Percentiles rank a stretch among this genome's conserved stretches.
Conservation (phyloP, 2,113 vertebrate genomes). For the Ceyx margarethae region DNA sequence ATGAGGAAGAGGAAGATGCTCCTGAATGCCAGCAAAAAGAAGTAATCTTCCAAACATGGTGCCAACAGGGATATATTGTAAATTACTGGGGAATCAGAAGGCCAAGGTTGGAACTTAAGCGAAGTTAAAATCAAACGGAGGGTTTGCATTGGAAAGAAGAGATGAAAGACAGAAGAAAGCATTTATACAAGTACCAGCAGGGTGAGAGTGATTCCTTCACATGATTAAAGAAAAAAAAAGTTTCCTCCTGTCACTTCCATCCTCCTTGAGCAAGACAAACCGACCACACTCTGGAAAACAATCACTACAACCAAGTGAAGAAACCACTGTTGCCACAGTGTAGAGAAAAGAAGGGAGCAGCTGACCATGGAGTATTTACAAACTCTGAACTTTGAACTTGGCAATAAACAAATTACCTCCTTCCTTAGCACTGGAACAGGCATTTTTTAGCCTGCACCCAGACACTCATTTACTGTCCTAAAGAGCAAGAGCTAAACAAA, state of each 20-base stretch:
- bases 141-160: constrained; percentile 43
- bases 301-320: background rate
- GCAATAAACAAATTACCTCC: background rate
- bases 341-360: background rate
- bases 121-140: constrained; percentile 61
- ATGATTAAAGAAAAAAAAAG: background rate
- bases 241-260: background rate
- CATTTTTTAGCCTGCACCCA: background rate
- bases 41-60: constrained; percentile 33
- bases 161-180: constrained; percentile 43
- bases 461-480: background rate
- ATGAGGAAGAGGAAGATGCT: constrained; percentile 39
- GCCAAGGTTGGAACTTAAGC: constrained; percentile 5
- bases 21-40: constrained; percentile 25
- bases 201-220: background rate
- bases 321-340: background rate
- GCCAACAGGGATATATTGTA: constrained; percentile 3
- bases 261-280: background rate
- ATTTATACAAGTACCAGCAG: constrained; percentile 19
- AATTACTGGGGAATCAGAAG: constrained; percentile 53
- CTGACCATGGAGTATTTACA: background rate
- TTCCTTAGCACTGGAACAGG: background rate
- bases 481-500: background rate
- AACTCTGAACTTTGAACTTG: background rate
- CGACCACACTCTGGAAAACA: background rate